Conservation (phyloP, 1,140 invertebrate species). For the fruit fly (Drosophila melanogaster) region Release_6_plus_ISO1_MT NT_033779.5:19572501-19573000, state of each 20-base stretch:
- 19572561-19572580: conserved; percentile 62
- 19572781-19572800: background rate
- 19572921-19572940: too few relatives aligned
- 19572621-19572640: conserved; percentile 9
- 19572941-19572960: too few relatives aligned
- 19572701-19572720: conserved; percentile 5
- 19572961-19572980: too few relatives aligned
- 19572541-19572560: conserved; percentile 51
- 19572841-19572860: background rate
- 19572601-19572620: conserved; percentile 15
- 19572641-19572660: background rate
- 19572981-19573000: too few relatives aligned
- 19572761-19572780: conserved; percentile 22
- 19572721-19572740: conserved; percentile 68
- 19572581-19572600: conserved; percentile 51
- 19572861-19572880: background rate
- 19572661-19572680: conserved; percentile 15
- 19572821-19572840: background rate
- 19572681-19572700: background rate
- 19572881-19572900: too few relatives aligned
- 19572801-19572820: background rate
- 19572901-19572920: too few relatives aligned
- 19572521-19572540: conserved; percentile 40
- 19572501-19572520: conserved; percentile 35
- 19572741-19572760: conserved; percentile 30